Evolutionary conservation across 2,888 invertebrate species (phyloP), one percentile per base, ranked within the genome.

Genomic region (Dryomyza anilis): DNA sequence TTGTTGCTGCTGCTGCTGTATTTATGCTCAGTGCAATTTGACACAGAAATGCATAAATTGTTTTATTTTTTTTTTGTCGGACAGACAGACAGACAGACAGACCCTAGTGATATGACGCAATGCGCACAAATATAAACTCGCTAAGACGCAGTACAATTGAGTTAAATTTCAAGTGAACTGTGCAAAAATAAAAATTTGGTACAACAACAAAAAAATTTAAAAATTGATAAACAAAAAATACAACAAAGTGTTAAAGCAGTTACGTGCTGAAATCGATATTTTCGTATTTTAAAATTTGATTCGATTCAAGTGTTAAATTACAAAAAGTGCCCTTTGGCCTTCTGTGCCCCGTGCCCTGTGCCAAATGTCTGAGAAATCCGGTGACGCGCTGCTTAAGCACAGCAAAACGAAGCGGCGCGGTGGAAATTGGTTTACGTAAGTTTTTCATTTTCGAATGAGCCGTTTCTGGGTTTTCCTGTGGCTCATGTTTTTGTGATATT

Each of bases 391-490:
- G 53, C 64, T 74, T 59, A 72, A 73, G 66, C 76, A 72, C 64
- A 72, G 74, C 66, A 78, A 78, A 74, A 73, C 78, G 69, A 77
- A 79, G 72, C 77, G 76, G 16, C 21, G 56, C 73, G 80, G 81
- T 73, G 80, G 81, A 72, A 81, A 81, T 79, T 81, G 81, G 81
- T 80, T 81, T 81, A 81, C 81, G 81, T 81, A 81, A 81, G 81
- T 81, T 74, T 74, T 59, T 70, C 66, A 72, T 50, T 64, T 48
- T 48, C n/a, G n/a, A n/a, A n/a, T n/a, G n/a, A n/a, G n/a, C n/a
- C n/a, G n/a, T n/a, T n/a, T n/a, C n/a, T n/a, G n/a, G n/a, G n/a
- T n/a, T n/a, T n/a, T n/a, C n/a, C n/a, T n/a, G n/a, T n/a, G n/a
- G n/a, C n/a, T n/a, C n/a, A n/a, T n/a, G n/a, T n/a, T n/a, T n/a